Evolutionary conservation across 2,888 invertebrate species (phyloP), one percentile per base, ranked within the genome.

Genomic region (Cerastis rubricosa): DNA sequence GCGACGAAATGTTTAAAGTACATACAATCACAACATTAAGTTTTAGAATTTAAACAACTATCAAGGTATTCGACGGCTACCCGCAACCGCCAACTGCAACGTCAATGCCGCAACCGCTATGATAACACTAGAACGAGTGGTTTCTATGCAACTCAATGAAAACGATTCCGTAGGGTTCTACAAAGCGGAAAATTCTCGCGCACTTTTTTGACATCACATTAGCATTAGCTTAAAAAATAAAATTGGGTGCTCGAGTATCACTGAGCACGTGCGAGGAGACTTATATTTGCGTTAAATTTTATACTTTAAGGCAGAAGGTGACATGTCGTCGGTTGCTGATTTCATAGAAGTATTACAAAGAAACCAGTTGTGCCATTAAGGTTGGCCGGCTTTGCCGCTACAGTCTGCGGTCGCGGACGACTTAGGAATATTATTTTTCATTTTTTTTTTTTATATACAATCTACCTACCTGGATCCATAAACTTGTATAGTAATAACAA

Each of bases 1-100:
- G 91, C 90, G 91, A 89, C 90, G 88, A 91, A 91, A 88, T 83
- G 11, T 81, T 90, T 90, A 88, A 91, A 90, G 76, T 90, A 91
- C 91, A 93, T 90, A 90, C 91, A 94, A 93, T 95, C 94, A 95
- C 95, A 95, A 94, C 93, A 92, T 93, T 92, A 87, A 90, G 89
- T 89, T 92, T 91, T 91, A 87, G 85, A 87, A 88, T 89, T 71
- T 78, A 78, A 85, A 83, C 70, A 68, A 74, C 76, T 79, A 73
- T 74, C 64, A 64, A 43, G n/a, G 43, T 64, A 64, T 64, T 17
- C 4, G 64, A n/a, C n/a, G n/a, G n/a, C 8, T 43, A 43, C n/a
- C 25, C 64, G n/a, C 43, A 64, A 64, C 43, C n/a, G 43, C 43
- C n/a, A 43, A 43, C 64, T 43, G 17, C 64, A 64, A n/a, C 43